phyloP scores from a whole-genome alignment of 2,888 invertebrate genomes.

The Macaria notata region DNA sequence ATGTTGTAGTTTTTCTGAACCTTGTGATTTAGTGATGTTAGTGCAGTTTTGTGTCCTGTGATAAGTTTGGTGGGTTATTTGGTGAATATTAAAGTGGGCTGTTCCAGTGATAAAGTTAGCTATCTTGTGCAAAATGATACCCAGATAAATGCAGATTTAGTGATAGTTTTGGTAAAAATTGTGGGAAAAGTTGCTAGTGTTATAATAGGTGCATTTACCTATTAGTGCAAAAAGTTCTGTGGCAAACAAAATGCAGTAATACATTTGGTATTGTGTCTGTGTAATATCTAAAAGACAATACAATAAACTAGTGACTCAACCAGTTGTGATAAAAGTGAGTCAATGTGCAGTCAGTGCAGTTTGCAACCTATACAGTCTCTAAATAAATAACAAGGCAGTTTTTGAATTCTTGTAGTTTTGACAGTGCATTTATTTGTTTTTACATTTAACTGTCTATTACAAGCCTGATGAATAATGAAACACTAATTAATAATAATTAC shows the following conservation, averaged over 20 bases:
- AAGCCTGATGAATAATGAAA: too few relatives aligned
- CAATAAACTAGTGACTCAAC: slow-evolving; percentile 1
- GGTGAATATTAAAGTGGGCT: slow-evolving; percentile 12
- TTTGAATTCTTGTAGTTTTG: not conserved
- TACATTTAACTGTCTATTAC: not conserved
- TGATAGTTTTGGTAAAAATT: not conserved
- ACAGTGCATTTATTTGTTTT: not conserved
- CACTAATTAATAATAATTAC: too few relatives aligned
- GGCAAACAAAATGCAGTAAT: not conserved
- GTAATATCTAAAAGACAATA: slow-evolving; percentile 1
- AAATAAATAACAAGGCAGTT: slow-evolving; percentile 5
- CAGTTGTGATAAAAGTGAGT: slow-evolving; percentile 8
- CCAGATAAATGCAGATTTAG: not conserved
- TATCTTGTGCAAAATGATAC: slow-evolving; percentile 6
- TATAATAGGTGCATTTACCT: not conserved
- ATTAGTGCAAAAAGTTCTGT: not conserved
- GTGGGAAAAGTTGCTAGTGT: slow-evolving; percentile 1
- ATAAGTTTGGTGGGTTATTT: slow-evolving; percentile 23
- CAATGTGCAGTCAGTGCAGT: not conserved
- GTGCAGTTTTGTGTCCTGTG: slow-evolving; percentile 31
- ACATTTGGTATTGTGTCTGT: not conserved
- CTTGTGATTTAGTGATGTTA: slow-evolving; percentile 54
- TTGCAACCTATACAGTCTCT: not conserved
- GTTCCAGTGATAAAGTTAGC: slow-evolving; percentile 13
- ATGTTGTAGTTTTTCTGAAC: slow-evolving; percentile 77